phyloP scores from a whole-genome alignment of 2,888 invertebrate species.

The Strigamia crassipes region DNA sequence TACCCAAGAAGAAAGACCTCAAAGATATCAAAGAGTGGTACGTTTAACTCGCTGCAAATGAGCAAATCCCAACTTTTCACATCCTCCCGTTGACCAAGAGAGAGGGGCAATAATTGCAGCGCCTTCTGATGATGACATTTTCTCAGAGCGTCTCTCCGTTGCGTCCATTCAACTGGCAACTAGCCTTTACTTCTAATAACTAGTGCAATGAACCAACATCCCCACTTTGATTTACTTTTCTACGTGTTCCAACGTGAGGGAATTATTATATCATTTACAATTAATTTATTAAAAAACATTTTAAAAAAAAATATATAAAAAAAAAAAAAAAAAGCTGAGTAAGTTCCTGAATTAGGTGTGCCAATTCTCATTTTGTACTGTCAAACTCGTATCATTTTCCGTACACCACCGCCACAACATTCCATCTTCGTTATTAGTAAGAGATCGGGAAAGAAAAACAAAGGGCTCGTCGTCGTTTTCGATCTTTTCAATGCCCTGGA shows the following conservation, averaged over 20 bases:
- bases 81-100: conserved; percentile 19
- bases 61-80: neutral
- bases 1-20: conserved; percentile 58
- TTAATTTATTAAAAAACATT: neutral
- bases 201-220: conserved; percentile 19
- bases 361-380: conserved; percentile 6
- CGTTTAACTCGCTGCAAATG: conserved; percentile 66
- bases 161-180: conserved; percentile 30
- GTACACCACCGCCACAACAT: neutral
- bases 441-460: too few relatives aligned
- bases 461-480: neutral
- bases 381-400: neutral
- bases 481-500: neutral
- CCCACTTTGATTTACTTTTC: conserved; percentile 23
- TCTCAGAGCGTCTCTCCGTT: conserved; percentile 27
- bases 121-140: conserved; percentile 8
- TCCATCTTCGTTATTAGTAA: conserved; percentile 1
- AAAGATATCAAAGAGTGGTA: conserved; percentile 97
- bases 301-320: neutral
- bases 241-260: neutral
- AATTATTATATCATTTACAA: neutral
- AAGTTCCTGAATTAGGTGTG: conserved; percentile 31
- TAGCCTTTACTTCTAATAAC: conserved; percentile 25
- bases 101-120: conserved; percentile 11
- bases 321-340: neutral